Conservation (phyloP, 2,113 vertebrate genomes). For the Oxyura jamaicensis region DNA sequence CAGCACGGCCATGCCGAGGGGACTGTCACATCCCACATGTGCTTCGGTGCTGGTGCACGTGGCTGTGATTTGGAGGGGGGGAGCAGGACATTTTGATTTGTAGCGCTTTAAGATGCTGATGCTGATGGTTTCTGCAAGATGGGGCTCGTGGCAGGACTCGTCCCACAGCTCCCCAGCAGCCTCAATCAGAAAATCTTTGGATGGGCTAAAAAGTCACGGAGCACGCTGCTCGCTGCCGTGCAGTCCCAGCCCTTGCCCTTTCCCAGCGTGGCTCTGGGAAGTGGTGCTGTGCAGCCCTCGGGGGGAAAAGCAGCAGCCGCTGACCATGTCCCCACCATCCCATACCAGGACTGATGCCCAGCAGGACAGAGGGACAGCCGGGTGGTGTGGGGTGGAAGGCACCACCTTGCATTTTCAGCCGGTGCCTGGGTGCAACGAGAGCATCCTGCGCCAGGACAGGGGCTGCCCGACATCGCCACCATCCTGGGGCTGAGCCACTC, state of each 20-base stretch:
- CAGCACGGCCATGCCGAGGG: accelerated
- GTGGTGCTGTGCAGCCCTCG: not conserved
- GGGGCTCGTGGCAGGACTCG: not conserved
- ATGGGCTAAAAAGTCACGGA: not conserved
- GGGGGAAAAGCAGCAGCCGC: not conserved
- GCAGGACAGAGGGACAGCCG: not conserved
- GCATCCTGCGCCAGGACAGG: accelerated
- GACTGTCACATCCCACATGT: accelerated
- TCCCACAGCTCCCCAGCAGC: not conserved
- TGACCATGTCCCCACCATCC: too few relatives aligned
- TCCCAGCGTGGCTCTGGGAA: not conserved
- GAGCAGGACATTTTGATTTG: not conserved
- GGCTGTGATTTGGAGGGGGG: not conserved
- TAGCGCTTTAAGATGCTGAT: not conserved
- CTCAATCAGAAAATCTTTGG: too few relatives aligned
- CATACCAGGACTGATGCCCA: not conserved
- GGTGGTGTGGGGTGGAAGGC: not conserved
- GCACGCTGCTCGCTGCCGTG: not conserved
- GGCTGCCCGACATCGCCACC: accelerated
- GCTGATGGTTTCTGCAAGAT: not conserved
- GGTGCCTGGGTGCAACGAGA: accelerated
- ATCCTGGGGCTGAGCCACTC: not conserved
- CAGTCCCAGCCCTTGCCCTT: not conserved
- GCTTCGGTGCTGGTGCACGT: accelerated
- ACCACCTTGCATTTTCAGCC: not conserved